Evolutionary conservation across 2,113 vertebrate species (phyloP).

Genomic region (Passer montanus): DNA sequence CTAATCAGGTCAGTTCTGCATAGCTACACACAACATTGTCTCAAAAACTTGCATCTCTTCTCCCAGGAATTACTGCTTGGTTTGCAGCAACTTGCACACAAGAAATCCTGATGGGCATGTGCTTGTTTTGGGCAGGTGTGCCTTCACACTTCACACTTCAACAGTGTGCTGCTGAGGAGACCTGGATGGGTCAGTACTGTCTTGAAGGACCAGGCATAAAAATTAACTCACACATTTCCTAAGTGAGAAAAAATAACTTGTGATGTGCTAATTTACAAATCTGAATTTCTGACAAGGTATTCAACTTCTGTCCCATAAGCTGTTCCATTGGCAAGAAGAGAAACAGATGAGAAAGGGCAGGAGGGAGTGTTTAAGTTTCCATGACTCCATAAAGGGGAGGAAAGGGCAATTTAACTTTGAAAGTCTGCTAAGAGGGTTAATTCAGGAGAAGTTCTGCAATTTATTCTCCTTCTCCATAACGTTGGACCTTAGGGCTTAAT

Average conservation of each 20-base stretch:
- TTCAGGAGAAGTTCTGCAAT: slow-evolving; percentile 61
- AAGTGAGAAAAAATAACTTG: not conserved
- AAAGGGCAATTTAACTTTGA: slow-evolving; percentile 63
- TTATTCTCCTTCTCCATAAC: slow-evolving; percentile 57
- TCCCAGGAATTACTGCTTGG: not conserved
- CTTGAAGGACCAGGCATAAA: not conserved
- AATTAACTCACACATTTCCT: not conserved
- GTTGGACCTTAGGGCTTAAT: slow-evolving; percentile 66
- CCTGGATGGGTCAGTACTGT: not conserved
- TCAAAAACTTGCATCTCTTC: not conserved
- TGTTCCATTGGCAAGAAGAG: not conserved
- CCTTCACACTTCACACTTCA: fast-evolving
- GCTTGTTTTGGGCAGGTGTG: not conserved
- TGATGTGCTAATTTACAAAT: not conserved
- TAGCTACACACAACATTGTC: not conserved
- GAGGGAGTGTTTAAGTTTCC: slow-evolving; percentile 25
- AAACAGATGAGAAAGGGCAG: not conserved
- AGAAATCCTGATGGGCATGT: fast-evolving
- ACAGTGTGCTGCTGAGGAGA: not conserved
- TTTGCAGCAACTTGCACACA: not conserved
- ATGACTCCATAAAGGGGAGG: slow-evolving; percentile 27
- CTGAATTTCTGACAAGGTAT: not conserved
- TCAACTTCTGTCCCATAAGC: not conserved
- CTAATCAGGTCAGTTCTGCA: not conserved
- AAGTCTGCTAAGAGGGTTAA: slow-evolving; percentile 64